These are phyloP conservation scores for Pseudomugil tenellus DNA, from an alignment of 2,797 vertebrate genomes.

Conservation along the genomic window DNA sequence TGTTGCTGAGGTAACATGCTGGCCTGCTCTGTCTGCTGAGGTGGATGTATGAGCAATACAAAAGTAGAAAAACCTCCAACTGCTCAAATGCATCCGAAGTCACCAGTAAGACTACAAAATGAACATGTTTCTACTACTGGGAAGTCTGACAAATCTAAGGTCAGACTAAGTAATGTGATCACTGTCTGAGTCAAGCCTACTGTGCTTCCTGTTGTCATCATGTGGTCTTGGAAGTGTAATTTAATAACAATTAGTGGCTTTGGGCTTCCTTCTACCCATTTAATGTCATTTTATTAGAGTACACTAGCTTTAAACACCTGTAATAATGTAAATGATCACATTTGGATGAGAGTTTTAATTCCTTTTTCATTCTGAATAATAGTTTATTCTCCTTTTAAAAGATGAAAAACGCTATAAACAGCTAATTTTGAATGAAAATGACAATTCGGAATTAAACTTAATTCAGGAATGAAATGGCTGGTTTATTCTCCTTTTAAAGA, in stretches of 20 bases:
- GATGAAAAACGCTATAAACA: no score
- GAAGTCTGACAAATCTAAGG: constrained; percentile 23
- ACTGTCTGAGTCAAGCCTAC: constrained; percentile 19
- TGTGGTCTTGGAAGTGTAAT: constrained; percentile 18
- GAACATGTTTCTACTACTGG: background rate
- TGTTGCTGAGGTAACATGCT: constrained; percentile 34
- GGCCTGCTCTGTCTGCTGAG: constrained; percentile 1
- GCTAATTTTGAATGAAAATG: no score
- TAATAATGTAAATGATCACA: constrained; percentile 30
- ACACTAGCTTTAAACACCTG: background rate
- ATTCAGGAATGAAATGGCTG: no score
- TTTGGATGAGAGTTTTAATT: no score
- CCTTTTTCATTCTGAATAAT: no score
- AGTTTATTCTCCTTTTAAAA: no score
- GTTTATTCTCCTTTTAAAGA: no score
- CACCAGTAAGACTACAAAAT: constrained; percentile 22
- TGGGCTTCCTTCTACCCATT: constrained; percentile 39
- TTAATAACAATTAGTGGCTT: constrained; percentile 32
- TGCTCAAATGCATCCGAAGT: constrained; percentile 15
- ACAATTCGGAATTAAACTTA: no score
- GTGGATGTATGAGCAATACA: background rate
- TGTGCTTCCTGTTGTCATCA: constrained; percentile 32
- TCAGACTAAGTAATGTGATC: constrained; percentile 41
- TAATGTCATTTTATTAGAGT: constrained; percentile 11
- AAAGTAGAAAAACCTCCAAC: background rate